Evolutionary conservation across 2,113 vertebrate species (phyloP).

Genomic region (Gopherus flavomarginatus): DNA sequence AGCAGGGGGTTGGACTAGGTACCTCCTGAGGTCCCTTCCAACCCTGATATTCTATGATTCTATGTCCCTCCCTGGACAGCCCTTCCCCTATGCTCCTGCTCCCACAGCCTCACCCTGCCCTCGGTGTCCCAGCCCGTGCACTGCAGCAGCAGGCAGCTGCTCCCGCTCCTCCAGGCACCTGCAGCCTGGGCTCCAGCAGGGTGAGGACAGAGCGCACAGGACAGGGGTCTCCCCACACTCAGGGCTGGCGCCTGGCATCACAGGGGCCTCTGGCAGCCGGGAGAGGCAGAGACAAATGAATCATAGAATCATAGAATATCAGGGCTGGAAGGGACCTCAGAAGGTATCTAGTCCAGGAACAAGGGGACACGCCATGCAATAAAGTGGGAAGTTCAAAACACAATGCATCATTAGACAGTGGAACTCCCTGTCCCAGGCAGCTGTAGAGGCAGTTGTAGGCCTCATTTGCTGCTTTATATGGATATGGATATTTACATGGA

Average conservation of each 20-base stretch:
- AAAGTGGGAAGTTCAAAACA: not conserved
- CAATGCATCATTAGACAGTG: not conserved
- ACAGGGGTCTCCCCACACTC: not conserved
- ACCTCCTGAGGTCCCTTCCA: too few species aligned
- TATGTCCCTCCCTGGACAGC: not conserved
- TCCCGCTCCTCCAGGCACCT: too few species aligned
- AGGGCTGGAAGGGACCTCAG: too few species aligned
- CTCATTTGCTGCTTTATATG: too few species aligned
- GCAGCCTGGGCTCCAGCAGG: not conserved
- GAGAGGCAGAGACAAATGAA: not conserved
- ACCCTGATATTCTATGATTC: too few species aligned
- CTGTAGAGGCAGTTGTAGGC: not conserved
- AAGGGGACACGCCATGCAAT: not conserved
- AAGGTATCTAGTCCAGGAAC: not conserved
- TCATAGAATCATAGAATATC: too few species aligned
- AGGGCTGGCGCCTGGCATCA: not conserved
- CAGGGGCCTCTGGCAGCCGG: not conserved
- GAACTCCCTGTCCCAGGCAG: not conserved
- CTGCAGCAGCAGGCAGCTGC: too few species aligned
- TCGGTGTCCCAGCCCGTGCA: not conserved
- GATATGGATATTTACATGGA: not conserved
- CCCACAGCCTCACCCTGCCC: not conserved
- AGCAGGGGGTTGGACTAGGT: too few species aligned
- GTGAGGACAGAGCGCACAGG: not conserved
- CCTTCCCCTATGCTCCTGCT: too few species aligned